Base-by-base conservation (phyloP, 2,797 vertebrate genomes). In the Crax fasciolata region DNA sequence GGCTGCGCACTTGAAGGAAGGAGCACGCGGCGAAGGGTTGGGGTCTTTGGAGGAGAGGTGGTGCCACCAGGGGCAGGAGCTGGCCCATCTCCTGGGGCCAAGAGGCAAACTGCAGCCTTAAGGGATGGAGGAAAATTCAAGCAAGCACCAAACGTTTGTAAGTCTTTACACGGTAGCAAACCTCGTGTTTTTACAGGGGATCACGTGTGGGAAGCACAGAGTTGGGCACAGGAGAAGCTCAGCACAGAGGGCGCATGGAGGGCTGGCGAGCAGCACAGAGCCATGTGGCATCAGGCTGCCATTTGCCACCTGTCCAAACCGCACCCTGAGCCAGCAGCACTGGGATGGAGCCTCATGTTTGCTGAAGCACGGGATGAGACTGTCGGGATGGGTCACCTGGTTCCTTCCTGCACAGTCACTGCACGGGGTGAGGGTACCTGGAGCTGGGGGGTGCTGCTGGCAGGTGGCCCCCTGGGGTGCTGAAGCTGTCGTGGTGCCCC, bases 161-260 rank as follows among this genome's bases (percentile, higher is more conserved):
- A 49, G 49, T 14, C 18, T 75, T 51, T 51, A 19, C 23, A 63
- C 41, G 66, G 3, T 1, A 7, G 32, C 11, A 35, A 73, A 27
- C 25, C 25, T 38, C 4, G 28, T 1, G 8, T 35, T 35, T 35
- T 35, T 35, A 6, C 35, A 35, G 25, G 35, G 55, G 28, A 61
- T 2, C 13, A 13, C 6, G 3, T 0, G 0, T 39, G 30, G 44
- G 38, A 80, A 48, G 43, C 1, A 0, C 6, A 3, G 35, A 59
- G 27, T 2, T 63, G 44, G 55, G 59, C 5, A 15, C 32, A 41
- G 46, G 43, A 43, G 51, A 75, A 48, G 15, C 28, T n/a, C 43
- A 14, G 4, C n/a, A 3, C 43, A 0, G 6, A 55, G 39, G 43
- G 11, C 4, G 0, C 3, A 6, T 44, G 32, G 46, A 78, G 16